phyloP scores from a whole-genome alignment of 2,888 invertebrate species.

The Fissipunctia ypsillon region DNA sequence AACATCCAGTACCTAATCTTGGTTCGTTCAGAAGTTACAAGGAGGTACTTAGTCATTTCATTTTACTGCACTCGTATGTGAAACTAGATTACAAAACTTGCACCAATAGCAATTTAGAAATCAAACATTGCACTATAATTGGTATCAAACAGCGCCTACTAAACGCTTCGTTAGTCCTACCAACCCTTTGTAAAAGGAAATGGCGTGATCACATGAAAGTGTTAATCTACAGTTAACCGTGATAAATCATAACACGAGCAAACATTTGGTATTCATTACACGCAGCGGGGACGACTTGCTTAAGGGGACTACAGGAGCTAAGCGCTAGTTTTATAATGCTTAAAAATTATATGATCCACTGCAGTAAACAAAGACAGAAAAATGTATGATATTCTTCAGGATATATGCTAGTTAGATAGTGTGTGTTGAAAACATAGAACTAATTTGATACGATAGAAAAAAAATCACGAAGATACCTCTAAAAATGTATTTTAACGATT shows the following conservation, averaged over 20 bases:
- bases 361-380: no score
- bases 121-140: constrained; percentile 38
- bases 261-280: constrained; percentile 63
- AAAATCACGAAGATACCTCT: no score
- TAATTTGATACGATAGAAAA: no score
- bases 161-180: constrained; percentile 36
- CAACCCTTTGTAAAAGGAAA: constrained; percentile 18
- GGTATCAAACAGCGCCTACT: constrained; percentile 54
- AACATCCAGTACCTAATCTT: background rate
- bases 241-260: constrained; percentile 57
- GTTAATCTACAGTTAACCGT: constrained; percentile 33
- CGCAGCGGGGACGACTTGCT: constrained; percentile 62
- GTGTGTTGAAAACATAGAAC: no score
- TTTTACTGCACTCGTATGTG: background rate
- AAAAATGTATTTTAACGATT: no score
- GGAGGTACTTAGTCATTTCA: background rate
- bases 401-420: no score
- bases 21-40: background rate
- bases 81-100: constrained; percentile 4
- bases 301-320: no score
- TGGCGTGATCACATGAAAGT: constrained; percentile 26
- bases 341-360: no score
- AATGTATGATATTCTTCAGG: no score
- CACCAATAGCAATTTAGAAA: constrained; percentile 26
- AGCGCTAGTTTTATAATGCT: no score